Conservation (phyloP, 2,888 invertebrate genomes). For the Dryobota labecula region DNA sequence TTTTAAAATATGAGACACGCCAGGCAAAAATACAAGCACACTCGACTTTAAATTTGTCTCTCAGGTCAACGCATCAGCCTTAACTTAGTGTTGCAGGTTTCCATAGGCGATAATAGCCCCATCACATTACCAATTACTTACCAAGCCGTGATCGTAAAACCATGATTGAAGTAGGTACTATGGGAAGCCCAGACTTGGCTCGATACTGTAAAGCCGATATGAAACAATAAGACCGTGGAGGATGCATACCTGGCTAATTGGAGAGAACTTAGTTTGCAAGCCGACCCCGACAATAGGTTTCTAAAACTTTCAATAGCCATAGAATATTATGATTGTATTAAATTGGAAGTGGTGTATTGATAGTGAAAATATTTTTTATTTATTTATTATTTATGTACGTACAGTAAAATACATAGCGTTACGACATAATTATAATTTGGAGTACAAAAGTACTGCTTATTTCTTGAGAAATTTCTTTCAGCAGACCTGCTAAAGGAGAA, state of each 20-base stretch:
- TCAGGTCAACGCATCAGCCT: not conserved
- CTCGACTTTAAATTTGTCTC: not conserved
- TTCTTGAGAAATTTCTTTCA: no score
- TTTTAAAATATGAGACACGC: no score
- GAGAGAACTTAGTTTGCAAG: constrained; percentile 34
- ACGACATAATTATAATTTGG: no score
- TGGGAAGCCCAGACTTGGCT: not conserved
- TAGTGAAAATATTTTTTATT: not conserved
- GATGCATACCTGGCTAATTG: constrained; percentile 39
- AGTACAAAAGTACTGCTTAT: no score
- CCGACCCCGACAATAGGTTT: constrained; percentile 6
- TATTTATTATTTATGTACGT: no score
- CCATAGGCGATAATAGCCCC: not conserved
- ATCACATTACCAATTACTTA: not conserved
- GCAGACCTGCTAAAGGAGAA: no score
- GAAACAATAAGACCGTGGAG: constrained; percentile 44
- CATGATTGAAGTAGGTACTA: not conserved
- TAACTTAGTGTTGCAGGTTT: not conserved
- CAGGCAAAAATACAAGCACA: not conserved
- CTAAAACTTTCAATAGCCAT: constrained; percentile 26
- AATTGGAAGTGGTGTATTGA: constrained; percentile 7
- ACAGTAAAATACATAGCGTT: no score
- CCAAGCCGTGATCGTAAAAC: not conserved
- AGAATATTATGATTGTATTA: constrained; percentile 7
- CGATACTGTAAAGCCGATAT: constrained; percentile 17